These are phyloP conservation scores for Lemur catta DNA, from an alignment of 2,797 vertebrate genomes.

Conservation along the genomic window DNA sequence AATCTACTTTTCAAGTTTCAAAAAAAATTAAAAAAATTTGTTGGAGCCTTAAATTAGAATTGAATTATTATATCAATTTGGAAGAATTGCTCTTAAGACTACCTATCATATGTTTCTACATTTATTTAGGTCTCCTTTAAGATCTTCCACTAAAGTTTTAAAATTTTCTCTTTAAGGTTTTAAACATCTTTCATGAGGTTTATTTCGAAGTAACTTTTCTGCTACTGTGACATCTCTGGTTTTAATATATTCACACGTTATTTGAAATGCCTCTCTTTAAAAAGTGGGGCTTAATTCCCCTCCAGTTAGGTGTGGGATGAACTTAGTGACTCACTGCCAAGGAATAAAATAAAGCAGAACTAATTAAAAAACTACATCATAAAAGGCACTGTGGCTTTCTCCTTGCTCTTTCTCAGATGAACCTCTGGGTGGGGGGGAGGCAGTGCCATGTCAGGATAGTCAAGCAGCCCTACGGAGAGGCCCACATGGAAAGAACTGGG, in stretches of 20 bases:
- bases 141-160: not conserved
- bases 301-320: not conserved
- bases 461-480: not conserved
- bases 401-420: not conserved
- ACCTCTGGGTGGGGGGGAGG: not conserved
- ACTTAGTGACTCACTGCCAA: not conserved
- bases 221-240: not conserved
- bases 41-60: not conserved
- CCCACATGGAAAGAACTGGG: not conserved
- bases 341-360: not conserved
- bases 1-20: not conserved
- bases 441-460: not conserved
- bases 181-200: not conserved
- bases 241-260: not conserved
- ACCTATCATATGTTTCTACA: not conserved
- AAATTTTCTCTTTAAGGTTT: not conserved
- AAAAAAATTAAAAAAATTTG: not conserved
- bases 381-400: not conserved
- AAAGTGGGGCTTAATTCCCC: not conserved
- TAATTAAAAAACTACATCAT: not conserved
- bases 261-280: slow-evolving; percentile 12
- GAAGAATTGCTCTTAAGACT: not conserved
- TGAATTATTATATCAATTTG: not conserved
- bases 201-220: not conserved
- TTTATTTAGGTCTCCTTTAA: not conserved